A percentile compares a stretch with the other conserved stretches of the same genome.
Evolutionary conservation across 2,888 invertebrate genomes (phyloP).

Genomic region (Latheticus oryzae): DNA sequence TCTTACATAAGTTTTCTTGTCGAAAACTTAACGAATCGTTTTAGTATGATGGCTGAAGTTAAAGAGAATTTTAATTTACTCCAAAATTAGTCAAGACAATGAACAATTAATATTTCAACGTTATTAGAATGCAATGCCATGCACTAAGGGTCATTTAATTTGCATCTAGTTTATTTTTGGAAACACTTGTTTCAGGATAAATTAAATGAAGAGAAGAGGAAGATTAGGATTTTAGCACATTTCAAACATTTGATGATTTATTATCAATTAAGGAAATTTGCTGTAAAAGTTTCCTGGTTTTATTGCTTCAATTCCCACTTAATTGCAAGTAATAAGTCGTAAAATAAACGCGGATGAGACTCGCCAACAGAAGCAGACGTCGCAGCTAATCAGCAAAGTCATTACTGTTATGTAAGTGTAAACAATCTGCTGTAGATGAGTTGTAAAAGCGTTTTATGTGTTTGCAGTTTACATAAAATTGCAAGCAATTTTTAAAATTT

Average conservation of each 20-base stretch:
- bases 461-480: too few species aligned
- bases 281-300: conserved; percentile 17
- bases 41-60: too few species aligned
- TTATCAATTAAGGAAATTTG: conserved; percentile 27
- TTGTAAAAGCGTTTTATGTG: conserved; percentile 6
- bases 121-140: conserved; percentile 2
- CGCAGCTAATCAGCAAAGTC: conserved; percentile 25
- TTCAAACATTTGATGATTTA: conserved; percentile 10
- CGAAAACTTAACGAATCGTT: neutral
- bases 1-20: conserved; percentile 10
- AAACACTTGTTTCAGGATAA: neutral
- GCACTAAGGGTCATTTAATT: conserved; percentile 5
- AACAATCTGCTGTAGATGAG: conserved; percentile 18
- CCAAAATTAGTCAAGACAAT: conserved; percentile 6
- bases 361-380: conserved; percentile 14
- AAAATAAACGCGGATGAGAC: conserved; percentile 21
- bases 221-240: conserved; percentile 12
- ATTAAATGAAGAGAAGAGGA: conserved; percentile 2
- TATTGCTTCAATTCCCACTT: conserved; percentile 30
- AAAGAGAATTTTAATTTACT: too few species aligned
- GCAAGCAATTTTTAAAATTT: too few species aligned
- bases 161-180: conserved; percentile 7
- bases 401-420: conserved; percentile 21
- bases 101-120: conserved; percentile 7
- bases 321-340: conserved; percentile 30